Base-by-base conservation (phyloP, 2,797 vertebrate species). In the Parauchenoglanis punctatus region DNA sequence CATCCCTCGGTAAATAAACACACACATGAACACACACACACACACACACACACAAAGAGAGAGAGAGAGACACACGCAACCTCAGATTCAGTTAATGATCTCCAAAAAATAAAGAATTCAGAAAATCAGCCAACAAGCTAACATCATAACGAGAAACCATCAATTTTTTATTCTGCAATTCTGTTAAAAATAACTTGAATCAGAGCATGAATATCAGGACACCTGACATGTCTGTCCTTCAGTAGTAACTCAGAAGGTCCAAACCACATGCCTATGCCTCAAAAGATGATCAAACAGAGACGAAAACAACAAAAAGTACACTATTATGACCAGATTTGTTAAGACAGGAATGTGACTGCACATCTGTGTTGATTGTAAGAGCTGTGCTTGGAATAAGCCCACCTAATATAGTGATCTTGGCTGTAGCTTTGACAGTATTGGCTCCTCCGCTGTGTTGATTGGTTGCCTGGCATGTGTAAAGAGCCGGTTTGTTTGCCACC, bases 401-500 rank as follows among this genome's bases (percentile, higher is more conserved):
- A 99, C 98, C 98, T 96, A 96, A 94, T 82, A 99, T 92, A 0
- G 96, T 97, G 93, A 99, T 93, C 63, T 95, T 96, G 18, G 97
- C 97, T 0, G 97, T 97, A 0, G 97, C 97, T 93, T 99, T 99
- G 84, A 97, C 97, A 0, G 97, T 97, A 85, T 97, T 97, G 6
- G 96, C 97, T 61, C 97, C 97, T 35, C 97, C 97, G 17, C 95
- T 98, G 84, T 98, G 98, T 67, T 96, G 96, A 92, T 99, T 99
- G 0, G 96, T 97, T 81, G 98, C 98, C 59, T 98, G 94, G 77
- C 98, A 99, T 2, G 98, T 99, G 91, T 97, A 99, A 49, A 99
- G 95, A 58, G 97, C 96, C 0, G 98, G 98, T 85, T 97, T 97
- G 54, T 95, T 97, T 85, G 98, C 96, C 0, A 95, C 96, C 52